Evolutionary conservation across 53 echinoderm and acorn worm genomes (phyloP), one percentile per base, ranked within the genome.

Genomic region (Holothuria leucospilota): DNA sequence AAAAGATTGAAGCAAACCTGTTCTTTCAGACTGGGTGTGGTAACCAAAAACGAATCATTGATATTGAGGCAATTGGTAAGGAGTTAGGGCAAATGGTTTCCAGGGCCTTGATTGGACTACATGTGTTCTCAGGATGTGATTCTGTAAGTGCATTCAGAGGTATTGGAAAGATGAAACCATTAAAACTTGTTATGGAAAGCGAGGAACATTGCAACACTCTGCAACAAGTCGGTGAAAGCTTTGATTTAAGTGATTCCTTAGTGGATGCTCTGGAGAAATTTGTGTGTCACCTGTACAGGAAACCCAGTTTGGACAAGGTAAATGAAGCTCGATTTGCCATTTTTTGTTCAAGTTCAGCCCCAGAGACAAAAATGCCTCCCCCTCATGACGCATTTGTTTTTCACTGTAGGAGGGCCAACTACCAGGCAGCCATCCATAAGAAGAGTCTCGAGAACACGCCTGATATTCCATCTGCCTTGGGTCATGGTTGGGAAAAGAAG

Each of bases 91-190:
- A 28, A 23, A 38, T 24, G 23, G 59, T 52, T 53, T 51, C 68
- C n/a, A 69, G 46, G n/a, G 39, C 84, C 30, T 21, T 69, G 39
- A 85, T 73, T 74, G 73, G 73, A 30, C 51, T 73, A 12, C 85
- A 73, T n/a, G 28, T 29, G 28, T 51, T 85, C 77, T 77, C 86
- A 8, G 75, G 86, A 41, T 74, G 71, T 51, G 71, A 85, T 56
- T 71, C 73, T 39, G 85, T 73, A 9, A 85, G 85, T 41, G 39
- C 73, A 10, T 52, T 88, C 56, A 80, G 63, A 30, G 92, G 92
- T 69, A 85, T 71, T 49, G 71, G 85, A n/a, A 85, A 86, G 77
- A 60, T 46, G 59, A 77, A 78, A 40, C 53, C 86, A 61, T 29
- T 86, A 20, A 34, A 29, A 58, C 20, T 87, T 30, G 53, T 88